Evolutionary conservation across 1,140 invertebrate genomes (phyloP).

Genomic region (Bombus consobrinus): DNA sequence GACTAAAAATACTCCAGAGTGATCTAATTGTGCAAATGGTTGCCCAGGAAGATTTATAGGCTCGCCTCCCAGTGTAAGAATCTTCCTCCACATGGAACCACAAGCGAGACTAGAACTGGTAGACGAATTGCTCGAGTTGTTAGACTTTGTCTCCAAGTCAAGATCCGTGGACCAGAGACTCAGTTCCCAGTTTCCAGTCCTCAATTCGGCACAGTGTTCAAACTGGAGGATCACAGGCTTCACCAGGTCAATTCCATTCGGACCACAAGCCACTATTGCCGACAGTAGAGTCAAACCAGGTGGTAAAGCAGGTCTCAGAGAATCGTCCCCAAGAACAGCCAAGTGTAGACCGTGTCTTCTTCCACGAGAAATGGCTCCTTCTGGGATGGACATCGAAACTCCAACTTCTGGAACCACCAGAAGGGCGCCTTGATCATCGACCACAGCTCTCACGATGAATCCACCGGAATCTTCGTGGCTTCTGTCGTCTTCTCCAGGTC

Average conservation of each 20-base stretch:
- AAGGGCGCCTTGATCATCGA: slow-evolving; percentile 89
- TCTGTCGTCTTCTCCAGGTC: slow-evolving; percentile 39
- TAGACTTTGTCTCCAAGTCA: slow-evolving; percentile 92
- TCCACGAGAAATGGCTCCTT: slow-evolving; percentile 92
- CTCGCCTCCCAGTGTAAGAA: slow-evolving; percentile 95
- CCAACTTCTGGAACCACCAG: slow-evolving; percentile 91
- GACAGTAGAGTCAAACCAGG: slow-evolving; percentile 94
- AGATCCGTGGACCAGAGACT: slow-evolving; percentile 90
- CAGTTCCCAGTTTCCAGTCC: slow-evolving; percentile 92
- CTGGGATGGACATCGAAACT: slow-evolving; percentile 93
- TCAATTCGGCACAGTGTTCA: slow-evolving; percentile 95
- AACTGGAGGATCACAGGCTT: slow-evolving; percentile 96
- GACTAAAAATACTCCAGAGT: slow-evolving; percentile 93
- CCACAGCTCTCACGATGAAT: slow-evolving; percentile 89
- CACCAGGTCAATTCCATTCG: slow-evolving; percentile 89
- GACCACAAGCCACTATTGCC: slow-evolving; percentile 94
- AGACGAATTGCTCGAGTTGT: slow-evolving; percentile 86
- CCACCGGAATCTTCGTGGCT: slow-evolving; percentile 85
- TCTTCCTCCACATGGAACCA: slow-evolving; percentile 88
- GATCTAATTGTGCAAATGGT: slow-evolving; percentile 96
- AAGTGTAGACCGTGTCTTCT: slow-evolving; percentile 92
- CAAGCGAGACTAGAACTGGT: slow-evolving; percentile 86
- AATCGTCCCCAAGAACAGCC: slow-evolving; percentile 94
- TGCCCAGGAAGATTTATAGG: slow-evolving; percentile 95
- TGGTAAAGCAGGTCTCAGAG: slow-evolving; percentile 91